Evolutionary conservation across 2,113 vertebrate species (phyloP), one percentile per base, ranked within the genome.

Genomic region (Tragelaphus strepsiceros): DNA sequence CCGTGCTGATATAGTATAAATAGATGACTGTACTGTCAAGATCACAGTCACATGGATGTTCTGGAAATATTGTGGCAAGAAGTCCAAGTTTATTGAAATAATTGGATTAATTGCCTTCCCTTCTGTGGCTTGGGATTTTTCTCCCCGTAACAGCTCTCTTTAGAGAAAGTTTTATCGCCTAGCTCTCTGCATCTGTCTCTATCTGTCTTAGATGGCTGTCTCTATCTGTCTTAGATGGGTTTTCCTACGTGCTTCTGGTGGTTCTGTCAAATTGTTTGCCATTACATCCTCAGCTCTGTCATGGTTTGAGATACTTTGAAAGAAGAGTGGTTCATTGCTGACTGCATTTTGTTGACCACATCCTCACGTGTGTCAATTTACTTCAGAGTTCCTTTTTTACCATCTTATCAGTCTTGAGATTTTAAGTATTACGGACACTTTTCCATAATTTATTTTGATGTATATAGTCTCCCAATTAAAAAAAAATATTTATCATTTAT

Each of bases 81-180:
- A 93, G 13, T 26, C 91, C 53, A 95, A 93, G 12, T 93, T 91
- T 61, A 91, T 58, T 53, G 90, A 97, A 97, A 96, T 85, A 74
- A 96, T 49, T 88, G 43, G 15, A 84, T 92, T 92, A 87, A 91
- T 91, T 85, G 62, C 81, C 17, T 62, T 94, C 30, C 96, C 77
- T 74, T 87, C 30, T 84, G 90, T 96, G 86, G 93, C 49, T 53
- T 64, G 24, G 32, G n/a, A 15, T 85, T 88, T 97, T 90, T 51
- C 49, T 74, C 14, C 78, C 54, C 39, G 35, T 54, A 74, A 19
- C 19, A 71, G 80, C 21, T 82, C 81, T 90, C 30, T 61, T 85
- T 82, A 64, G 59, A 98, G 28, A 81, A 58, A 62, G 51, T 96
- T 74, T 95, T 91, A 39, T 91, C 49, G 9, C 49, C 28, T 59